Percentiles rank a stretch among this genome's conserved stretches.
These are phyloP conservation scores for Gorsachius goisagi DNA, from an alignment of 2,113 vertebrate genomes.

Conservation along the genomic window DNA sequence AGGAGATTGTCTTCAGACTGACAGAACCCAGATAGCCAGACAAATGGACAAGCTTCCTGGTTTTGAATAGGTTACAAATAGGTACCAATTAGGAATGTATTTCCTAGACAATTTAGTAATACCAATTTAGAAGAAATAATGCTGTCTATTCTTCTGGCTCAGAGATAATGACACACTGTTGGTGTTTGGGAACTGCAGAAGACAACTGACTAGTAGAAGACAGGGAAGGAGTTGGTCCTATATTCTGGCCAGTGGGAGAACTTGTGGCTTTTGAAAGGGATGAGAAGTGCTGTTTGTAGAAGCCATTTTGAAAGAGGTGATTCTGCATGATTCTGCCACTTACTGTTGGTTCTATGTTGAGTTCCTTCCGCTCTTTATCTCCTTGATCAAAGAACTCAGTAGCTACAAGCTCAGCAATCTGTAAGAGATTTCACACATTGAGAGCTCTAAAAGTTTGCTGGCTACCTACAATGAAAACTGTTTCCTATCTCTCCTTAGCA, in stretches of 20 bases:
- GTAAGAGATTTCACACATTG: constrained; percentile 33
- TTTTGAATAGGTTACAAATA: background rate
- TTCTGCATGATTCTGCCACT: constrained; percentile 54
- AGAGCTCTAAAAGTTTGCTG: background rate
- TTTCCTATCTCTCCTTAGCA: background rate
- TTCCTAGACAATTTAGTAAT: background rate
- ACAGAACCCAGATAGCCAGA: background rate
- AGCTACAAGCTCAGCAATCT: constrained; percentile 96
- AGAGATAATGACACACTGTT: background rate
- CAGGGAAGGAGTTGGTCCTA: background rate
- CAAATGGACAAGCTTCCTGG: background rate
- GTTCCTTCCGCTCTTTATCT: constrained; percentile 92
- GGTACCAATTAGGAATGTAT: background rate
- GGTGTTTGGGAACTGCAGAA: background rate
- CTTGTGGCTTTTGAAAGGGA: background rate
- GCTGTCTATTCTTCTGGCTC: background rate
- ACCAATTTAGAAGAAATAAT: background rate
- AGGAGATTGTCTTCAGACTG: background rate
- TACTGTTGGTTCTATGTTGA: constrained; percentile 95
- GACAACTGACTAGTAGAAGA: background rate
- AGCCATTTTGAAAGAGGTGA: background rate
- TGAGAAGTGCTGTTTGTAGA: background rate
- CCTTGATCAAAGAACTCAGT: constrained; percentile 98
- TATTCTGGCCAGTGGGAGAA: background rate
- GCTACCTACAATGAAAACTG: background rate